These are phyloP conservation scores for Crenuchus spilurus DNA, from an alignment of 2,797 vertebrate genomes.

Conservation along the genomic window DNA sequence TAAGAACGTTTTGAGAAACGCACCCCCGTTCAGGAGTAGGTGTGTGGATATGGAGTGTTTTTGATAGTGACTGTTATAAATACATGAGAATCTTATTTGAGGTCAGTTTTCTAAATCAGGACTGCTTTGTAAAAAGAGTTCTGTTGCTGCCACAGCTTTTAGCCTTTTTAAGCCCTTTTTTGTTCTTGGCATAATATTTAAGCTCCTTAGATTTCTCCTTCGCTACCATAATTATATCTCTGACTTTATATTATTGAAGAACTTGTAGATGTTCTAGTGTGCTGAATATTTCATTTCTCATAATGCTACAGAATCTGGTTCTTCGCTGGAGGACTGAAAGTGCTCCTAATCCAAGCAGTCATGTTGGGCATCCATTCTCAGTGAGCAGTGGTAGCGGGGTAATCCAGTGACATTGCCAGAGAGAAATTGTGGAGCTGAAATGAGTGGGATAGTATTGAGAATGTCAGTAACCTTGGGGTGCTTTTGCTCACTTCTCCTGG, in stretches of 20 bases:
- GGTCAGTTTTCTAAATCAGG: no score
- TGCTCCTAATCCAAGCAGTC: background rate
- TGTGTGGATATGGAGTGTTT: no score
- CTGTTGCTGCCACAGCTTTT: no score
- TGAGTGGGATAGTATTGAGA: background rate
- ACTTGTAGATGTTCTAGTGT: background rate
- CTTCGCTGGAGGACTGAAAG: background rate
- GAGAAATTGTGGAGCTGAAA: background rate
- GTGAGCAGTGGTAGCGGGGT: background rate
- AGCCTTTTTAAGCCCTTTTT: no score
- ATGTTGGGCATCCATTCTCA: background rate
- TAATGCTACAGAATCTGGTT: background rate
- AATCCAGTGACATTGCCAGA: no score
- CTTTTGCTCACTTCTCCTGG: conserved; percentile 2
- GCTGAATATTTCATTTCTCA: background rate
- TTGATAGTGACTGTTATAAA: no score
- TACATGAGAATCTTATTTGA: no score
- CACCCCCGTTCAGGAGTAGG: no score
- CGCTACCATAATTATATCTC: background rate
- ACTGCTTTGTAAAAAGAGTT: no score
- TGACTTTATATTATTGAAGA: background rate
- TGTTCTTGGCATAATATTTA: no score
- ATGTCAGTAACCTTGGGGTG: conserved; percentile 1
- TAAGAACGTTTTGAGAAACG: no score
- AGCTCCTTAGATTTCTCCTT: background rate